phyloP scores from a whole-genome alignment of 2,113 vertebrate genomes.

The Axis porcinus region DNA sequence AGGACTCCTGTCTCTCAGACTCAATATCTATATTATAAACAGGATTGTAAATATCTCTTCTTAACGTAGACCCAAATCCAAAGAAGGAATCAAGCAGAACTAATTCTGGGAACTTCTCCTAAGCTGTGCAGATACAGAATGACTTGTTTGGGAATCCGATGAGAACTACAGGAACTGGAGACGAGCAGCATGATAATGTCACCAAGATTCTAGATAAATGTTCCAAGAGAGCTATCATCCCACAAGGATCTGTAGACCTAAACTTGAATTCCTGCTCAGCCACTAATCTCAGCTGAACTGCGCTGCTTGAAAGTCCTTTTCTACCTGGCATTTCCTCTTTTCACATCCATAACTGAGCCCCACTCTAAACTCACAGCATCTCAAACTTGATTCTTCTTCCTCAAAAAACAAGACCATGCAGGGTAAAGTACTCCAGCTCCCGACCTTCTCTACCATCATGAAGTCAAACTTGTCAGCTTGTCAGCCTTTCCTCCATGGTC shows the following conservation, averaged over 20 bases:
- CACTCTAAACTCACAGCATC: neutral
- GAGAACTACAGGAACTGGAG: neutral
- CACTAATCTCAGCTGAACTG: neutral
- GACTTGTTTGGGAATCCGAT: neutral
- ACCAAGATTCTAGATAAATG: neutral
- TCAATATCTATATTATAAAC: neutral
- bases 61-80: conserved; percentile 10
- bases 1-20: neutral
- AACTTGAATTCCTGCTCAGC: neutral
- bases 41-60: neutral
- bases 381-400: neutral
- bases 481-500: neutral
- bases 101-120: conserved; percentile 20
- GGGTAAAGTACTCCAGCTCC: neutral
- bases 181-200: neutral
- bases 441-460: neutral
- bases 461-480: neutral
- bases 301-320: neutral
- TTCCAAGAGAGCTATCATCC: neutral
- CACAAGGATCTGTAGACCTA: neutral
- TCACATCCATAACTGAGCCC: neutral
- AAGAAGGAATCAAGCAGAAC: neutral
- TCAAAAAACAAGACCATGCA: neutral
- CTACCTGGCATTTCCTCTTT: neutral
- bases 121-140: neutral